phyloP scores from a whole-genome alignment of 2,888 invertebrate species.

The Ferdinandea cuprea region DNA sequence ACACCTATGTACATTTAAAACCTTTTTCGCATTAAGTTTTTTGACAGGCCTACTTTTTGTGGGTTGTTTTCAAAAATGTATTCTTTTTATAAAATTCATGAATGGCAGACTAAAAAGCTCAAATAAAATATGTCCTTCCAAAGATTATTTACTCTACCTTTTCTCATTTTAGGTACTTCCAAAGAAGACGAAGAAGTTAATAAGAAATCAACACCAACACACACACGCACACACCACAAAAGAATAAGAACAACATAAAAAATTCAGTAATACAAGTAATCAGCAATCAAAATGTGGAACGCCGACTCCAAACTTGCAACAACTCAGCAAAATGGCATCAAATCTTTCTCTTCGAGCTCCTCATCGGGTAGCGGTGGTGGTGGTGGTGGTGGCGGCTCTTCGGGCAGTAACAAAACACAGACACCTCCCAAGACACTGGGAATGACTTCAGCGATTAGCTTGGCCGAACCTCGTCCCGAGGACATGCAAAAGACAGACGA shows the following conservation, averaged over 20 bases:
- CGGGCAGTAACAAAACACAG: conserved; percentile 47
- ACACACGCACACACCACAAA: too few species aligned
- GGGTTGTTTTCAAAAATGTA: too few species aligned
- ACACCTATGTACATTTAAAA: too few species aligned
- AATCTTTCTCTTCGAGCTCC: conserved; percentile 75
- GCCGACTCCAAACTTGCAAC: conserved; percentile 79
- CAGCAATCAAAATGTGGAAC: conserved; percentile 81
- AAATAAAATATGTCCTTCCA: too few species aligned
- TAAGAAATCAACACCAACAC: too few species aligned
- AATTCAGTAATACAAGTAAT: conserved; percentile 14
- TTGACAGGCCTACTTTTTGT: too few species aligned
- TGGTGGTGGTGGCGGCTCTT: conserved; percentile 58
- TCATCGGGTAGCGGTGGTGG: conserved; percentile 65
- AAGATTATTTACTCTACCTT: too few species aligned
- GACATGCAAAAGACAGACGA: conserved; percentile 89
- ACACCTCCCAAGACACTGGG: conserved; percentile 84
- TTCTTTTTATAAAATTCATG: too few species aligned
- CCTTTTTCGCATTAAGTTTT: too few species aligned
- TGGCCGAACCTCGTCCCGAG: conserved; percentile 90
- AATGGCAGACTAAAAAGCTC: too few species aligned
- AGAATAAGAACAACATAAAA: conserved; percentile 8
- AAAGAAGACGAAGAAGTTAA: too few species aligned
- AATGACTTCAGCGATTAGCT: conserved; percentile 97
- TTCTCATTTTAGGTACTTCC: too few species aligned
- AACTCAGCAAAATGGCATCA: conserved; percentile 79